Percentiles rank a stretch among this genome's conserved stretches.
These are phyloP conservation scores for Drosophila vallismaia DNA, from an alignment of 2,888 invertebrate genomes.

Conservation along the genomic window DNA sequence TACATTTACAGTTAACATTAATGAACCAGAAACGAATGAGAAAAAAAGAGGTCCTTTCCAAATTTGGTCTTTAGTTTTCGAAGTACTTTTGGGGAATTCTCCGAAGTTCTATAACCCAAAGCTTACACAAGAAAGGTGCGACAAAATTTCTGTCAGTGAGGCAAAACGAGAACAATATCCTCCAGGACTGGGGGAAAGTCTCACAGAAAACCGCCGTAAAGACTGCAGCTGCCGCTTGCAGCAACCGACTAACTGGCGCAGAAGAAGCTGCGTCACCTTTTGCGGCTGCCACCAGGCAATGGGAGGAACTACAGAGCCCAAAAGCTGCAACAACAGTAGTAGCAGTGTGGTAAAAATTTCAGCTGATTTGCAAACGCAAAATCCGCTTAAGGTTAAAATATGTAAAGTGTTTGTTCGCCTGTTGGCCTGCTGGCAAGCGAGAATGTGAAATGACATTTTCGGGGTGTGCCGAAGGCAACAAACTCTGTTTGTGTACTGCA, in stretches of 20 bases:
- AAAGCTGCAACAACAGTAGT: constrained; percentile 14
- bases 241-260: constrained; percentile 12
- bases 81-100: too few species aligned
- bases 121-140: neutral
- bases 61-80: too few species aligned
- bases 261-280: constrained; percentile 22
- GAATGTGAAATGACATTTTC: constrained; percentile 41
- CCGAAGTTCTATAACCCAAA: neutral
- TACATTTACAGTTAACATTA: too few species aligned
- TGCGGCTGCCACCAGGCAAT: constrained; percentile 29
- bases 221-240: constrained; percentile 24
- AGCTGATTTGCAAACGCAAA: constrained; percentile 53
- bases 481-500: constrained; percentile 27
- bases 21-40: too few species aligned
- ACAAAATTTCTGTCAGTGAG: constrained; percentile 5
- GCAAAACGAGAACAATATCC: neutral
- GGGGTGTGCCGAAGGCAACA: constrained; percentile 29
- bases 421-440: constrained; percentile 20
- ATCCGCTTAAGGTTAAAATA: constrained; percentile 55
- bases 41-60: too few species aligned
- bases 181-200: neutral
- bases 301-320: constrained; percentile 13
- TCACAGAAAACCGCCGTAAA: constrained; percentile 11
- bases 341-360: constrained; percentile 25
- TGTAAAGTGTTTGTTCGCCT: constrained; percentile 49